Evolutionary conservation across 2,888 invertebrate species (phyloP), one percentile per base, ranked within the genome.

Genomic region (Tinea semifulvella): DNA sequence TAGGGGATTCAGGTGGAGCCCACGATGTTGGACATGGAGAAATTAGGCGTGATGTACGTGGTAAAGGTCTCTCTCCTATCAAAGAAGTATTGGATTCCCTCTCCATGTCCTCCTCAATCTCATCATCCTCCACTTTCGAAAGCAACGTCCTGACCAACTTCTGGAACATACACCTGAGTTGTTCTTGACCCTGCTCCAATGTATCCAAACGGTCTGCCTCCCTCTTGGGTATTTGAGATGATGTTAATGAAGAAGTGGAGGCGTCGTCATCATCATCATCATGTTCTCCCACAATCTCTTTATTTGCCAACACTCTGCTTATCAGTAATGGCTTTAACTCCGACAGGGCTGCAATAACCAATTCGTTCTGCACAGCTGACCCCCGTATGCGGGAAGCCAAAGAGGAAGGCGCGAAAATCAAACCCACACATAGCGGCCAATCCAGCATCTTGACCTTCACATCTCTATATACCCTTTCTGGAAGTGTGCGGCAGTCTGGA

Each of bases 401-500:
- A 5, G 46, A 46, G 19, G 50, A 28, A 5, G 52, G 52, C 13
- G 44, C 42, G 11, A 48, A 50, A 28, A 54, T 54, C 1, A 54
- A 49, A 6, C 50, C 53, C 11, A 47, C 27, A 44, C 55, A 56
- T n/a, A 57, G 46, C 7, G 50, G 47, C 57, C 56, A 58, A 6
- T 48, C 42, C 8, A 58, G 35, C 44, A 57, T 50, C 22, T 47
- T 50, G 1, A 52, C 20, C 45, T 56, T 58, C 13, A 49, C 50
- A 36, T 52, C 48, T 18, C 52, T 31, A 40, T 49, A 58, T 7
- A 36, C 44, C 27, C 46, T 49, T 36, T 58, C 55, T 4, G 46
- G 57, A 56, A 43, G 53, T 51, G 19, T 57, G 47, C 44, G 68
- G 67, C 46, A 49, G 3, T 46, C 43, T 13, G 54, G 55, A 2